These are phyloP conservation scores for Kudoa iwatai DNA, from an alignment of 30 jellyfish, hydroid and myxozoan species.

Conservation along the genomic window DNA sequence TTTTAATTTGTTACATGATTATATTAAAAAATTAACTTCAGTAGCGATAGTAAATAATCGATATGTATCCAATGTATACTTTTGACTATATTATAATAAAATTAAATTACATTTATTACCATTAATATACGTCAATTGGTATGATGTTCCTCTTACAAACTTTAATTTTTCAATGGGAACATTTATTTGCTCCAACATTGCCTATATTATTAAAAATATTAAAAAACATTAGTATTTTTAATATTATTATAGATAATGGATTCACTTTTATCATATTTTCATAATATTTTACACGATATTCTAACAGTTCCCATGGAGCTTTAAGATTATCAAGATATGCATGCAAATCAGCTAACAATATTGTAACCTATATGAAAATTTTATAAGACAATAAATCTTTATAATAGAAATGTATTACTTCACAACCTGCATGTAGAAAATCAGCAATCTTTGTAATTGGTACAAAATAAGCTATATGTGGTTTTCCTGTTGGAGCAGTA, in stretches of 20 bases:
- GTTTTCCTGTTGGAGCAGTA: constrained; percentile 95
- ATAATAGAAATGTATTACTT: constrained; percentile 6
- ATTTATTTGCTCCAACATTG: constrained; percentile 46
- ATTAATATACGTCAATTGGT: constrained; percentile 23
- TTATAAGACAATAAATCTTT: neutral
- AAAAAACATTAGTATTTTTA: neutral
- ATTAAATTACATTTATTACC: constrained; percentile 2
- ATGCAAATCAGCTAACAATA: constrained; percentile 83
- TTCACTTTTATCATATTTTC: constrained; percentile 55
- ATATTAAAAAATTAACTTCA: no score
- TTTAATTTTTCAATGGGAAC: constrained; percentile 69
- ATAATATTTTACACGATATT: constrained; percentile 29
- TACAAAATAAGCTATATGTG: constrained; percentile 89
- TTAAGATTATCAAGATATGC: constrained; percentile 78
- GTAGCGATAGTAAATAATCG: no score
- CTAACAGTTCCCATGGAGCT: constrained; percentile 92
- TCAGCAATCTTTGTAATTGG: constrained; percentile 92
- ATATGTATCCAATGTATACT: no score
- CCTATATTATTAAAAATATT: constrained; percentile 6
- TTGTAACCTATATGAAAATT: constrained; percentile 25
- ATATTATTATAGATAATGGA: neutral
- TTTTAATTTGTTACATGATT: no score
- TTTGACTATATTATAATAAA: neutral
- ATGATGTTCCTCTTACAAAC: constrained; percentile 90
- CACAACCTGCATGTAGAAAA: constrained; percentile 64